phyloP scores from a whole-genome alignment of 2,113 vertebrate genomes.

The Phainopepla nitens region DNA sequence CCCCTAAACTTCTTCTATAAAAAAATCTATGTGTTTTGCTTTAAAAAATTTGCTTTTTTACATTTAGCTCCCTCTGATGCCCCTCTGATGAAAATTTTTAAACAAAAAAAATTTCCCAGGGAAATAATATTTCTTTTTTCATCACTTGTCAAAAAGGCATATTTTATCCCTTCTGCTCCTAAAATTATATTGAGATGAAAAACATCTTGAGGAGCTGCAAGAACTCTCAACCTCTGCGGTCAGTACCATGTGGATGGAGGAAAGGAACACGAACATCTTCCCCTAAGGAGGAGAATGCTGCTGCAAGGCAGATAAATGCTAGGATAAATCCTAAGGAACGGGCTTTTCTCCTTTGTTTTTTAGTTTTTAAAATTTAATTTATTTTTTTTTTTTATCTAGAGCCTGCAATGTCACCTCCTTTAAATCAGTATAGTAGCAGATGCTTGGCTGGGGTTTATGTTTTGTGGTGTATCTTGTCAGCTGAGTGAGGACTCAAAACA shows the following conservation, averaged over 20 bases:
- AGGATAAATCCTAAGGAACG: background rate
- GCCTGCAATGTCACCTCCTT: background rate
- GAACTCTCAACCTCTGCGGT: background rate
- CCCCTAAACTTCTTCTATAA: no score
- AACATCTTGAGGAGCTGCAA: background rate
- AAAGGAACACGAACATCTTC: background rate
- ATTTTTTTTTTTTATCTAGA: background rate
- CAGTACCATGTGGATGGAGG: background rate
- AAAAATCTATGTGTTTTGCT: background rate
- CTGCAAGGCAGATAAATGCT: background rate
- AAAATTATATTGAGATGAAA: background rate
- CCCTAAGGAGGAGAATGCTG: background rate
- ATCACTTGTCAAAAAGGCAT: background rate
- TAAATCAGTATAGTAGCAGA: background rate
- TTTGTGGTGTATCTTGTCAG: background rate
- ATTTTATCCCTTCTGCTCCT: background rate
- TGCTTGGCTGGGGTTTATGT: background rate
- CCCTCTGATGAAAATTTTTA: background rate
- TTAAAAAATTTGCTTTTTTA: background rate
- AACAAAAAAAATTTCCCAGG: background rate
- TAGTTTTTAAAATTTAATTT: no score
- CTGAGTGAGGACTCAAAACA: background rate
- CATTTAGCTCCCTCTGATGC: background rate
- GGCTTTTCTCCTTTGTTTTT: fast-evolving
- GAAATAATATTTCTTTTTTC: background rate